Conservation (phyloP, 2,888 invertebrate species). For the Campoletis raptor region DNA sequence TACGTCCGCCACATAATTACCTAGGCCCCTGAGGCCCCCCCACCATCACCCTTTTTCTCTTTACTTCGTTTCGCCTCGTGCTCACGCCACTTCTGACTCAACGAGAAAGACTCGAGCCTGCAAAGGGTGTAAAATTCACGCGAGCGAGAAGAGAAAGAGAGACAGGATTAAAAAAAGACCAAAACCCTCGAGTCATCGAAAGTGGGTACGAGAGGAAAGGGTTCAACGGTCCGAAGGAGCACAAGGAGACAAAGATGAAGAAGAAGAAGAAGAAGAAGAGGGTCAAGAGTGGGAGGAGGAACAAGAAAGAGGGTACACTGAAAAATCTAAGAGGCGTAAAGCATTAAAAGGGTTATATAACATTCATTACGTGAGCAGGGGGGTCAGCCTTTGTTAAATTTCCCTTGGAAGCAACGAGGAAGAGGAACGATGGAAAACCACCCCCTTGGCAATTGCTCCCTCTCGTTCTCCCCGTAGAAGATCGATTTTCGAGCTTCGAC, state of each 20-base stretch:
- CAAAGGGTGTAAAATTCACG: conserved; percentile 41
- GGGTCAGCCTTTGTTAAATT: conserved; percentile 84
- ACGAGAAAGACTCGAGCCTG: conserved; percentile 47
- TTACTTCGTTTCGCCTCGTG: conserved; percentile 39
- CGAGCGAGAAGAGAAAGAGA: conserved; percentile 14
- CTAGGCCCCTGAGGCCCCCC: conserved; percentile 79
- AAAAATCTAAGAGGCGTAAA: conserved; percentile 85
- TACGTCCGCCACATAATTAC: conserved; percentile 85
- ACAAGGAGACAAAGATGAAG: conserved; percentile 34
- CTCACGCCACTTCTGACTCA: conserved; percentile 66
- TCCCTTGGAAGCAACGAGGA: conserved; percentile 78
- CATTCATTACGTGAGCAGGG: conserved; percentile 82
- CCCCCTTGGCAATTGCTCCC: conserved; percentile 58
- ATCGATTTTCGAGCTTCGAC: background rate
- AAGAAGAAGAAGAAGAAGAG: conserved; percentile 42
- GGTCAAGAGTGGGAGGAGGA: conserved; percentile 55
- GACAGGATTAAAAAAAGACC: conserved; percentile 13
- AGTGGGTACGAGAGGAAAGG: conserved; percentile 61
- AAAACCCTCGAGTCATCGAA: conserved; percentile 36
- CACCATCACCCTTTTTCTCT: conserved; percentile 62
- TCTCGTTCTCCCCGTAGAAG: conserved; percentile 56
- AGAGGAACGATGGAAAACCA: conserved; percentile 67
- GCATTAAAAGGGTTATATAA: conserved; percentile 85
- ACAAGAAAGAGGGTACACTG: conserved; percentile 78
- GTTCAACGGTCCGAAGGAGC: conserved; percentile 50